Base-by-base conservation (phyloP, 2,113 vertebrate species). In the Maccullochella peelii region DNA sequence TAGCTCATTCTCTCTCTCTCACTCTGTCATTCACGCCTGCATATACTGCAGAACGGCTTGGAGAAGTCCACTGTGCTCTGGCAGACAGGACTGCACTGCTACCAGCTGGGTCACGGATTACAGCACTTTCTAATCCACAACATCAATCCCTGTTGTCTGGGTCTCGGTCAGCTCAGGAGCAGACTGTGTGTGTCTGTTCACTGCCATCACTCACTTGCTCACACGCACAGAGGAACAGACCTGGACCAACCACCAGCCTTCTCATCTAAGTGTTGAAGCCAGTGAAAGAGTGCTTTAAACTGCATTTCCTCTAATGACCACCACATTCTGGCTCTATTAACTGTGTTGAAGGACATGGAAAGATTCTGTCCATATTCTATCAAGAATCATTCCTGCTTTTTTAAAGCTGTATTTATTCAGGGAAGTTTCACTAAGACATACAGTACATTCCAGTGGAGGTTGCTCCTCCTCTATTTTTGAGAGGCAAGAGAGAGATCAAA, bases 41-140 rank as follows among this genome's bases (percentile, higher is more conserved):
- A 42, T 23, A 36, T 25, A 16, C 30, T 36, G 61, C 9, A 15
- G 49, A 20, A 77, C 16, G 30, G 27, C 74, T 36, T 62, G 15
- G 58, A 30, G 59, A 62, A 10, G 20, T 63, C 36, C 10, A 16
- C 75, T 49, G 65, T n/a, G 54, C 38, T 42, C 52, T 49, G 57
- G 21, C 63, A 42, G 57, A 70, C 63, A 49, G 27, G 38, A 20
- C 33, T 36, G 62, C 15, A 68, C 6, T 27, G 44, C 65, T 54
- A 14, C 27, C 4, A 30, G 36, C 73, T 76, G 66, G 71, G 72
- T 76, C 85, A 87, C 10, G 81, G 86, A 87, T 87, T 87, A 87
- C 69, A 50, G 27, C 62, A 78, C 77, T 61, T 77, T 84, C 59
- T 84, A 84, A 87, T 87, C 62, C 75, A 77, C 42, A 25, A 65